These are phyloP conservation scores for Drosophila erecta DNA, from an alignment of 1,140 invertebrate genomes.

Conservation along the genomic window DNA sequence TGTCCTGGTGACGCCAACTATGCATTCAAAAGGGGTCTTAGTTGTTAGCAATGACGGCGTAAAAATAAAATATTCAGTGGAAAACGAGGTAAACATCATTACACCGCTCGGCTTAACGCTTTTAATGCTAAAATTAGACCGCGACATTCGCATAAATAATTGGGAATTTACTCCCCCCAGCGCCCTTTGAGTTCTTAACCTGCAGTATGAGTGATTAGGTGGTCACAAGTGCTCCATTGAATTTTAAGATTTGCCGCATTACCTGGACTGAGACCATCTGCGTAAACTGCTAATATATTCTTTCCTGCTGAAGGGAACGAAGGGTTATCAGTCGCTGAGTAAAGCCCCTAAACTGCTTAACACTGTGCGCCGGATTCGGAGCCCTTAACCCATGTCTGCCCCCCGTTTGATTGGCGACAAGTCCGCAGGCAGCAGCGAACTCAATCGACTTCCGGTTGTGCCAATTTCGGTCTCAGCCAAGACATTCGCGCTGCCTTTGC, in stretches of 20 bases:
- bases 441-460: slow-evolving; percentile 71
- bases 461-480: slow-evolving; percentile 57
- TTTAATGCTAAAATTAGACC: too few species aligned
- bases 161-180: background rate
- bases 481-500: slow-evolving; percentile 26
- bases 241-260: too few species aligned
- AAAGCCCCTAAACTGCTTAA: background rate
- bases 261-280: background rate
- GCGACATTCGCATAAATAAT: background rate
- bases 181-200: background rate
- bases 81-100: background rate
- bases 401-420: slow-evolving; percentile 27
- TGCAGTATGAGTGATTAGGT: background rate
- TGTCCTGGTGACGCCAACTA: slow-evolving; percentile 1
- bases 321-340: background rate
- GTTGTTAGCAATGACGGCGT: background rate
- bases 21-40: background rate
- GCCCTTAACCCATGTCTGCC: background rate
- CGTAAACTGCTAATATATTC: too few species aligned
- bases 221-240: background rate
- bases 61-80: background rate
- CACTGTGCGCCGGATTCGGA: background rate
- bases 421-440: slow-evolving; percentile 29
- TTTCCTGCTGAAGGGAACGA: too few species aligned
- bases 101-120: too few species aligned